Base-by-base conservation (phyloP, 2,797 vertebrate genomes). In the Myiothlypis coronata region DNA sequence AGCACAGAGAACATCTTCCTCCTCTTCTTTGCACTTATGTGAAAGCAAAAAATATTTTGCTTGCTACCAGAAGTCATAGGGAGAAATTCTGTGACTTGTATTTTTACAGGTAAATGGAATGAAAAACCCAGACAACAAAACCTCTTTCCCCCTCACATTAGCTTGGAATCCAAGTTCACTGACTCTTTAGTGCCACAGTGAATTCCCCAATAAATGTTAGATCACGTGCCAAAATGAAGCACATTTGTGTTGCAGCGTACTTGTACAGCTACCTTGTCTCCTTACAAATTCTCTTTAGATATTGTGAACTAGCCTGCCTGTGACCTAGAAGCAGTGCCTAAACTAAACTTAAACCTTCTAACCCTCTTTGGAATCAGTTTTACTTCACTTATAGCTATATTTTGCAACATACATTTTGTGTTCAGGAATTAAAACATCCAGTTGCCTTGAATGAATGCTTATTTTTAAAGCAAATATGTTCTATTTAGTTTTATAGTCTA, bases 11-110 rank as follows among this genome's bases (percentile, higher is more conserved):
- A 4, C 9, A 24, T 69, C 43, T 84, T 78, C 11, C 34, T 79
- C 20, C 27, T 8, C n/a, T 69, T 82, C 39, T 20, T 1, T 77
- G 6, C 5, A 22, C 1, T 17, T 71, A 23, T 1, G 1, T 52
- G 49, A 90, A 90, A 64, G 8, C 11, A 82, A 65, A 60, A 83
- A 5, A 3, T 35, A 59, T 49, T 86, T 90, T 75, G 23, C 8
- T 69, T 49, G 39, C 30, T 76, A 43, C 11, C 14, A 47, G 35
- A 23, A 10, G 9, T 28, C 44, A 50, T 7, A 43, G 8, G 28
- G 18, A 72, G 32, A 88, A 81, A n/a, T 72, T 8, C 10, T 35
- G 4, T 81, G 37, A 81, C 46, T 12, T 27, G 16, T 61, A n/a
- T 49, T 86, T 89, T 69, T 18, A 49, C 14, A 60, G 32, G 13